Base-by-base conservation (phyloP, 2,888 invertebrate species). In the Apodemia zela region DNA sequence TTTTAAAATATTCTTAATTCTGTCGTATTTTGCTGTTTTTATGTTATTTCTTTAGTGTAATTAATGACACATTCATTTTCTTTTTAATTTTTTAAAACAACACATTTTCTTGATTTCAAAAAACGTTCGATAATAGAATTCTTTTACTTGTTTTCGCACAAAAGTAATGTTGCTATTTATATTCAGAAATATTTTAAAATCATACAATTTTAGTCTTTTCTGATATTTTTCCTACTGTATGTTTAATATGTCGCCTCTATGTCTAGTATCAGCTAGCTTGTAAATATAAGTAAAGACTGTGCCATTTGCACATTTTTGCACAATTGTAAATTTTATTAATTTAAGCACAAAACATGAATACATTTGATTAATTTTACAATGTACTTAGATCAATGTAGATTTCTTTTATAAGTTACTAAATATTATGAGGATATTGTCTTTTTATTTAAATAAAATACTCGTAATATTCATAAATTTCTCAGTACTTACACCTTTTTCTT, bases 241-340 rank as follows among this genome's bases (percentile, higher is more conserved):
- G 47, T 64, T 60, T 64, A 64, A 66, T 61, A 74, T 78, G 72
- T 81, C 73, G 77, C 72, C 74, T 82, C 68, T 73, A 74, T 83
- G 78, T 85, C 73, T 87, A 84, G 87, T 80, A 77, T 69, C 74
- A 72, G 84, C 84, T 87, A 87, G 87, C 82, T 84, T 84, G 76
- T 79, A 76, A 73, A 66, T 67, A 66, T 62, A 60, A 63, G 51
- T 61, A 25, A 63, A 35, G 59, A 61, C 47, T 63, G 68, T 69
- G 67, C 67, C 67, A 68, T 13, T 60, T 35, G 21, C 51, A 51
- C 38, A 38, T 38, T 38, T 38, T 38, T 38, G 38, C 38, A 38
- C 38, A 38, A 13, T 38, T 38, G 38, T 38, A 38, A 38, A 38
- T 38, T 38, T 38, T 13, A 51, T 51, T 33, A 42, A 60, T 42